Evolutionary conservation across 2,888 invertebrate genomes (phyloP).

Genomic region (Tinea trinotella): DNA sequence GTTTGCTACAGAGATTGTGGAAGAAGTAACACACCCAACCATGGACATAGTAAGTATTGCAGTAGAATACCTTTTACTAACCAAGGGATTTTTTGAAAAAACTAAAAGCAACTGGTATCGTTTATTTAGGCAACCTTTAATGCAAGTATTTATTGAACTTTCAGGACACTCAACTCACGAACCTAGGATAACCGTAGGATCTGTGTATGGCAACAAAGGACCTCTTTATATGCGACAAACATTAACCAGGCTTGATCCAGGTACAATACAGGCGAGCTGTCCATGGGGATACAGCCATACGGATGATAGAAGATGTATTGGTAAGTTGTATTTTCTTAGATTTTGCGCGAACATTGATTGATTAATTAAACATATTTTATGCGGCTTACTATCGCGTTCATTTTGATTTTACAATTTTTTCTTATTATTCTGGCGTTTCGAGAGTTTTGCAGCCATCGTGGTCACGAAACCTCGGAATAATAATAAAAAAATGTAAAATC

Average conservation of each 20-base stretch:
- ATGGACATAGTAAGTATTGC: slow-evolving; percentile 27
- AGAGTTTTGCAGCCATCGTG: no score
- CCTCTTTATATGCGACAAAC: slow-evolving; percentile 41
- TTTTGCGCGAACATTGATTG: no score
- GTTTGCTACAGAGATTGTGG: slow-evolving; percentile 32
- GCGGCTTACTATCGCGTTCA: no score
- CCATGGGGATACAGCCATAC: slow-evolving; percentile 85
- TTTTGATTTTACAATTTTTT: no score
- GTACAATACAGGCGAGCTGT: slow-evolving; percentile 62
- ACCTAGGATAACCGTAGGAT: slow-evolving; percentile 55
- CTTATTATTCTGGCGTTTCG: no score
- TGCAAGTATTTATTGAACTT: neutral
- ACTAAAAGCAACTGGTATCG: no score
- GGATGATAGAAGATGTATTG: slow-evolving; percentile 76
- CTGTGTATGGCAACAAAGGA: slow-evolving; percentile 56
- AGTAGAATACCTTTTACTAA: neutral
- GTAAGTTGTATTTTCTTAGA: no score
- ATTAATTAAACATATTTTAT: no score
- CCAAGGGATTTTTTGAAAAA: neutral
- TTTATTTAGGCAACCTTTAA: no score
- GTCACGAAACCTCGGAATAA: no score
- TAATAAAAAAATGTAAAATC: no score
- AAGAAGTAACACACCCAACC: slow-evolving; percentile 26
- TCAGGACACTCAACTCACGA: slow-evolving; percentile 26
- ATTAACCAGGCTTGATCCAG: slow-evolving; percentile 35